These are phyloP conservation scores for Anaspis maculata DNA, from an alignment of 2,888 invertebrate genomes.

Conservation along the genomic window DNA sequence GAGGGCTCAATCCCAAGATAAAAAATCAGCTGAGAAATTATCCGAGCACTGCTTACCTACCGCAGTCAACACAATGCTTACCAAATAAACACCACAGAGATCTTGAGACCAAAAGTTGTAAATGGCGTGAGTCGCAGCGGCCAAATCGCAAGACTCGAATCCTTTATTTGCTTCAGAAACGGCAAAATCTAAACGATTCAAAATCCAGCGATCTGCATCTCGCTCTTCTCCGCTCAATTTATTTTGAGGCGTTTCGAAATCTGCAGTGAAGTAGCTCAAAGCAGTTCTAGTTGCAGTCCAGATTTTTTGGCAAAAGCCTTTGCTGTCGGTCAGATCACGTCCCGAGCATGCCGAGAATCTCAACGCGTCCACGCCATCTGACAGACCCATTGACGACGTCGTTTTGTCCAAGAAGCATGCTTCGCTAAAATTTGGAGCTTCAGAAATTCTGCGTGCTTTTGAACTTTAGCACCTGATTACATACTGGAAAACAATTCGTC, in stretches of 20 bases:
- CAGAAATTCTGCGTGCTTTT: too few species aligned
- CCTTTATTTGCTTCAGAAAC: slow-evolving; percentile 56
- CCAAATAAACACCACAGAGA: slow-evolving; percentile 89
- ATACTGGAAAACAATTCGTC: slow-evolving; percentile 70
- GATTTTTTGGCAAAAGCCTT: slow-evolving; percentile 90
- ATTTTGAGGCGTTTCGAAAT: slow-evolving; percentile 30
- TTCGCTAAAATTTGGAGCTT: too few species aligned
- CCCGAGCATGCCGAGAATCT: slow-evolving; percentile 71
- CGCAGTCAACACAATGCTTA: slow-evolving; percentile 54
- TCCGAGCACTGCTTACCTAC: too few species aligned
- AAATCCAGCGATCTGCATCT: slow-evolving; percentile 75
- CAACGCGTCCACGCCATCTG: slow-evolving; percentile 85
- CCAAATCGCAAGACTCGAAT: slow-evolving; percentile 63
- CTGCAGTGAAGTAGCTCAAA: slow-evolving; percentile 34
- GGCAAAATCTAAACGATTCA: slow-evolving; percentile 66
- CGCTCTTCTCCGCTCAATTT: slow-evolving; percentile 36
- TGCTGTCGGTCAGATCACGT: slow-evolving; percentile 89
- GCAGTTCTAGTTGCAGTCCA: slow-evolving; percentile 83
- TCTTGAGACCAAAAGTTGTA: slow-evolving; percentile 74
- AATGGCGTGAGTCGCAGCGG: slow-evolving; percentile 60
- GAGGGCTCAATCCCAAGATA: too few species aligned
- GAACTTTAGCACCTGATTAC: too few species aligned
- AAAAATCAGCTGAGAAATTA: too few species aligned
- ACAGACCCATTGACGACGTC: too few species aligned
- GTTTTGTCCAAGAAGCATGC: too few species aligned